Conservation (phyloP, 2,797 vertebrate genomes). For the Phrynocephalus vlangalii region DNA sequence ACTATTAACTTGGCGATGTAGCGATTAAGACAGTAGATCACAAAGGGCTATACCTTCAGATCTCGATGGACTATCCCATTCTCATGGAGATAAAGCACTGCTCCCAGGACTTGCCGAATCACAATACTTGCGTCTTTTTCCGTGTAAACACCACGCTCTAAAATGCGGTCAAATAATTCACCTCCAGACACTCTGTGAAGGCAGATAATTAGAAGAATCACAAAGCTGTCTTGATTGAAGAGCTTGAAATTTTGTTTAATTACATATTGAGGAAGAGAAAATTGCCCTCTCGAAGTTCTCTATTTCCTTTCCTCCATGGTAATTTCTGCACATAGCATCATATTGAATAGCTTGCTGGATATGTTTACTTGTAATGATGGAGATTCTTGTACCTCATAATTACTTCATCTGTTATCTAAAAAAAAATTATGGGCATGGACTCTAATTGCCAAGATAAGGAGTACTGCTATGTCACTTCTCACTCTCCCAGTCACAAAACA, state of each 20-base stretch:
- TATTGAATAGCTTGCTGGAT: not conserved
- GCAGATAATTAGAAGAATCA: not conserved
- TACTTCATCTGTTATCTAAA: conserved; percentile 5
- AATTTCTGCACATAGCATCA: not conserved
- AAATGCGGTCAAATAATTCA: conserved; percentile 93
- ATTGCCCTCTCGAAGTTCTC: not conserved
- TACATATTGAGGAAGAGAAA: not conserved
- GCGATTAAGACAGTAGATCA: not conserved
- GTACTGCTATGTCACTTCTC: not conserved
- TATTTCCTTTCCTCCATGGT: not conserved
- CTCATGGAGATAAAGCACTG: conserved; percentile 91
- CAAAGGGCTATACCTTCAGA: conserved; percentile 84
- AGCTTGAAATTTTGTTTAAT: not conserved
- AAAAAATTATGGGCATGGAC: not conserved
- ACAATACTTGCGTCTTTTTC: conserved; percentile 93
- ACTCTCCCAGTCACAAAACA: conserved; percentile 8
- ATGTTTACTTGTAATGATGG: not conserved
- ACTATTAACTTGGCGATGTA: not conserved
- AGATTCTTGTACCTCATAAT: not conserved
- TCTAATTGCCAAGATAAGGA: not conserved
- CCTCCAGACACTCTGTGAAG: conserved; percentile 89
- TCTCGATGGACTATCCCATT: conserved; percentile 94
- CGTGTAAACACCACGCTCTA: conserved; percentile 91
- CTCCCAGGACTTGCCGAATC: conserved; percentile 91
- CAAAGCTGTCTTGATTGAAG: not conserved